Percentiles rank a stretch among this genome's conserved stretches.
phyloP scores from a whole-genome alignment of 2,797 vertebrate species.

The Accipiter minullus region DNA sequence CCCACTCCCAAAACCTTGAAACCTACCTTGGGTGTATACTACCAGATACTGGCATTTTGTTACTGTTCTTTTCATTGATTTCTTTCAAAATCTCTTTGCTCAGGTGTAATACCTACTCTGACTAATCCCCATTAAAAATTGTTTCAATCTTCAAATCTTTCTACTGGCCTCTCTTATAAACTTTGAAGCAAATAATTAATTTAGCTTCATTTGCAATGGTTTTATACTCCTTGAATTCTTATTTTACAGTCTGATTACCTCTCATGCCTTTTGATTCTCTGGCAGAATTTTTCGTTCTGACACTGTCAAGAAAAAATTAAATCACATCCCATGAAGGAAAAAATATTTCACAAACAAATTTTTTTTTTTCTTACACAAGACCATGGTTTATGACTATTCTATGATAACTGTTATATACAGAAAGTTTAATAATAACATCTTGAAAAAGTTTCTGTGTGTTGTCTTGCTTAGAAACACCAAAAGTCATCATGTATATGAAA shows the following conservation, averaged over 20 bases:
- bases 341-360: not conserved
- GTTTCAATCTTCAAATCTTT: not conserved
- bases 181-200: not conserved
- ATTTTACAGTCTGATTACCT: not conserved
- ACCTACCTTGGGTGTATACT: not conserved
- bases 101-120: not conserved
- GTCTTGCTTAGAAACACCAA: not conserved
- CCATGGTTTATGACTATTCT: not conserved
- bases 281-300: not conserved
- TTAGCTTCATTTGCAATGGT: not conserved
- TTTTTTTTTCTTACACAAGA: not conserved
- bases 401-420: not conserved
- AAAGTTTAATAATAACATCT: not conserved
- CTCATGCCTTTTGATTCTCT: not conserved
- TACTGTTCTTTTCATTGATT: not conserved
- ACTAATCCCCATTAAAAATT: not conserved
- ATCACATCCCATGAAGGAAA: not conserved
- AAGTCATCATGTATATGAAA: not conserved
- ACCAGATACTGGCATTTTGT: not conserved
- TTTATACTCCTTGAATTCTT: not conserved
- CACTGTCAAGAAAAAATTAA: not conserved
- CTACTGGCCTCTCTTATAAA: not conserved
- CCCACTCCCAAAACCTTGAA: not conserved
- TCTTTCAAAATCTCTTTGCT: not conserved
- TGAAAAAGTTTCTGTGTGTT: not conserved